A percentile compares a stretch with the other conserved stretches of the same genome.
These are phyloP conservation scores for Saiga tatarica DNA, from an alignment of 2,113 vertebrate species.

Conservation along the genomic window DNA sequence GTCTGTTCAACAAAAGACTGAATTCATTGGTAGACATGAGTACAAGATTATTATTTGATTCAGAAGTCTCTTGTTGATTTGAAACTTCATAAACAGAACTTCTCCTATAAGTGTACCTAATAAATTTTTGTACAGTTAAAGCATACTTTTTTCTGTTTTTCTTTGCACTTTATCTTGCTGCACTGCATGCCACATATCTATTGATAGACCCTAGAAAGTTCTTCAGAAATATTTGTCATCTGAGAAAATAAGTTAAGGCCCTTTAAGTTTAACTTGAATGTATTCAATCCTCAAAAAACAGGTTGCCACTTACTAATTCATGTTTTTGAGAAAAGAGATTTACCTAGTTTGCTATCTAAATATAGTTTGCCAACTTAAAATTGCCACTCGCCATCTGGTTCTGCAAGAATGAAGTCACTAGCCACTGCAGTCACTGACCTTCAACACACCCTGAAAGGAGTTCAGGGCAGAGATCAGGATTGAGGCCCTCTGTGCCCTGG, in stretches of 20 bases:
- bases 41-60: not conserved
- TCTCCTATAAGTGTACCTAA: not conserved
- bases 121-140: not conserved
- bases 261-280: not conserved
- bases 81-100: not conserved
- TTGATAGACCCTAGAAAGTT: not conserved
- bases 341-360: not conserved
- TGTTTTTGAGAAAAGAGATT: slow-evolving; percentile 26
- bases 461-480: not conserved
- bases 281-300: not conserved
- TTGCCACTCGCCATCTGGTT: not conserved
- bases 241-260: not conserved
- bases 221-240: not conserved
- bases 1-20: not conserved
- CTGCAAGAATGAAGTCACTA: not conserved
- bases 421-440: not conserved
- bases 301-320: not conserved
- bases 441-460: not conserved
- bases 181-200: not conserved
- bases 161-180: not conserved
- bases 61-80: not conserved
- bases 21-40: not conserved
- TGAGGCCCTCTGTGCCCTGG: not conserved
- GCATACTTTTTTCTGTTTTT: slow-evolving; percentile 18
- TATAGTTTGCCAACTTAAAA: not conserved